These are phyloP conservation scores for Melanophora roralis DNA, from an alignment of 2,888 invertebrate species.

Conservation along the genomic window DNA sequence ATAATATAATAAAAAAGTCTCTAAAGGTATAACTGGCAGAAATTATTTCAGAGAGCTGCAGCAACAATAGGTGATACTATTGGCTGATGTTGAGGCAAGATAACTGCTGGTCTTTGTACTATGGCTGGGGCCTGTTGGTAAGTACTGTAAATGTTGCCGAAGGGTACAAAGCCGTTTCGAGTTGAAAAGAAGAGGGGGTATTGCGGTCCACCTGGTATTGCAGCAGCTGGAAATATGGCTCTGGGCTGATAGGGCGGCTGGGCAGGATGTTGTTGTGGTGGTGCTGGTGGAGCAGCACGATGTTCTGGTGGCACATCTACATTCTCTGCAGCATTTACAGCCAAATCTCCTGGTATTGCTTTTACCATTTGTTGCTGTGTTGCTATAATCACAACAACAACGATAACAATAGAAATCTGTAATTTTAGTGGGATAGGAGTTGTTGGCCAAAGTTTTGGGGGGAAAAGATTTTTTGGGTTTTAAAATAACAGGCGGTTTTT, in stretches of 20 bases:
- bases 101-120: constrained; percentile 58
- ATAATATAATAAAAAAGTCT: not conserved
- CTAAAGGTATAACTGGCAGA: not conserved
- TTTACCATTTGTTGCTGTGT: not conserved
- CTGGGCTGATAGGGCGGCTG: constrained; percentile 49
- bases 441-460: constrained; percentile 48
- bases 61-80: constrained; percentile 41
- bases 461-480: constrained; percentile 40
- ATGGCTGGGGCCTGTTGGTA: constrained; percentile 64
- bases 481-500: constrained; percentile 40
- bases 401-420: constrained; percentile 63
- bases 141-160: constrained; percentile 67
- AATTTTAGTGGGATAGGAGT: constrained; percentile 57
- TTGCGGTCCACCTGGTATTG: constrained; percentile 64
- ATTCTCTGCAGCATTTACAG: constrained; percentile 66
- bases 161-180: constrained; percentile 77
- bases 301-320: constrained; percentile 67
- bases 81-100: constrained; percentile 53
- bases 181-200: constrained; percentile 73
- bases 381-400: not conserved
- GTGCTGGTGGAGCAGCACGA: constrained; percentile 63
- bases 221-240: constrained; percentile 59
- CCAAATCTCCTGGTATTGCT: constrained; percentile 64
- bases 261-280: constrained; percentile 48
- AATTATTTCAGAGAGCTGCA: constrained; percentile 8